These are phyloP conservation scores for Spialia ferax DNA, from an alignment of 2,888 invertebrate genomes.

Conservation along the genomic window DNA sequence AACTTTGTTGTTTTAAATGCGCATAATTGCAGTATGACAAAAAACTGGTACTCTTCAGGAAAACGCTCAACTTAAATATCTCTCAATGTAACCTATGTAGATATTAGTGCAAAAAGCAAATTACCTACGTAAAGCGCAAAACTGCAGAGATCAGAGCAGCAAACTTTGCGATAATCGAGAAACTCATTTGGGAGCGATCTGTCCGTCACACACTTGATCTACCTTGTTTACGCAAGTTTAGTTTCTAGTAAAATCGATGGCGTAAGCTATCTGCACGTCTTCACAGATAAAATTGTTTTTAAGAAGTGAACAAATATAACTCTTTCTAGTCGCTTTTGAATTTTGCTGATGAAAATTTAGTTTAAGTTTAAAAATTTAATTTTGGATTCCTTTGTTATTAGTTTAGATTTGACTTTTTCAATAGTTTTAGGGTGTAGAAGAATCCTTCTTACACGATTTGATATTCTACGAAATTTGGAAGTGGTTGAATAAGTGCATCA, in stretches of 20 bases:
- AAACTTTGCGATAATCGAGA: conserved; percentile 39
- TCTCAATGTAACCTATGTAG: conserved; percentile 1
- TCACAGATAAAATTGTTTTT: not conserved
- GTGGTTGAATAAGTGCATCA: too few relatives aligned
- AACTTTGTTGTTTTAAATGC: too few relatives aligned
- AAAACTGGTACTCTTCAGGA: not conserved
- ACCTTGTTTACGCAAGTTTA: conserved; percentile 83
- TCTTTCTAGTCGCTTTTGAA: too few relatives aligned
- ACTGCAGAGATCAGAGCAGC: conserved; percentile 14
- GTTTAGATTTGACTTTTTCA: not conserved
- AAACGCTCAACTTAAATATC: not conserved
- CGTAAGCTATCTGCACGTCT: conserved; percentile 62
- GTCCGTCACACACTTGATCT: conserved; percentile 51
- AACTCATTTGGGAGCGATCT: conserved; percentile 46
- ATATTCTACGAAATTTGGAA: too few relatives aligned
- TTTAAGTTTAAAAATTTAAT: too few relatives aligned
- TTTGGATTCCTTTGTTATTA: not conserved
- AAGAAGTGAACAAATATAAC: conserved; percentile 1
- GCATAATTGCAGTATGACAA: not conserved
- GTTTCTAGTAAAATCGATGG: conserved; percentile 75
- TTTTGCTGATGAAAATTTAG: too few relatives aligned
- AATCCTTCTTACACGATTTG: too few relatives aligned
- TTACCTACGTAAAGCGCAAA: conserved; percentile 9
- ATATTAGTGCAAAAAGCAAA: conserved; percentile 16
- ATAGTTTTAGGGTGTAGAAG: not conserved